Base-by-base conservation (phyloP, 2,797 vertebrate genomes). In the Taenioides sp. region DNA sequence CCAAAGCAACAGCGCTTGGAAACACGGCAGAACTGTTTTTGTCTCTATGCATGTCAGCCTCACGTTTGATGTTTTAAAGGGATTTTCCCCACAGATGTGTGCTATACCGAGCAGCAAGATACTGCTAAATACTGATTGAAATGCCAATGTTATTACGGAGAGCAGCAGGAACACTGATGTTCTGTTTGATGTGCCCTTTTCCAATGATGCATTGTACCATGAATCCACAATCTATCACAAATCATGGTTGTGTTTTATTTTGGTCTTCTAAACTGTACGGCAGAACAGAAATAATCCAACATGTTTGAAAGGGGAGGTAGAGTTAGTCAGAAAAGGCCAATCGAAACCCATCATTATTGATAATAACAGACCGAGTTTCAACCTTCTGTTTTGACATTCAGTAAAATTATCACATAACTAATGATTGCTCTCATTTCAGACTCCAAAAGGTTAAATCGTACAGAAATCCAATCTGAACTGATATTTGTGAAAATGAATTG, bases 61-160 rank as follows among this genome's bases (percentile, higher is more conserved):
- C 72, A 31, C n/a, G n/a, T 50, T 67, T 72, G 43, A 60, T 66
- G 80, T 79, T 79, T 84, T 77, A 64, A 82, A 69, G 76, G 71
- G 69, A 78, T 81, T 70, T 81, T 86, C 70, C 12, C 5, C 34
- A 72, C 77, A 84, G 76, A 50, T n/a, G 63, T 65, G 63, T 76
- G 73, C 75, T 77, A 71, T 59, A 76, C 75, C 73, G 74, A 73
- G 67, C 22, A 52, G 75, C 25, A 37, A 49, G 67, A 81, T 75
- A 28, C 55, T 25, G 62, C 22, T 74, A 74, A 85, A 88, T 70
- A 71, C 78, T 84, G 76, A 88, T 80, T 83, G 60, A 86, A 88
- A 90, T 80, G 84, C 72, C 73, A 80, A 66, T 70, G 78, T 78
- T 34, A 70, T 81, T 72, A 70, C 67, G 68, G 57, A 71, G 28